phyloP scores from a whole-genome alignment of 1,140 invertebrate species.

The Lordiphosa stackelbergi region DNA sequence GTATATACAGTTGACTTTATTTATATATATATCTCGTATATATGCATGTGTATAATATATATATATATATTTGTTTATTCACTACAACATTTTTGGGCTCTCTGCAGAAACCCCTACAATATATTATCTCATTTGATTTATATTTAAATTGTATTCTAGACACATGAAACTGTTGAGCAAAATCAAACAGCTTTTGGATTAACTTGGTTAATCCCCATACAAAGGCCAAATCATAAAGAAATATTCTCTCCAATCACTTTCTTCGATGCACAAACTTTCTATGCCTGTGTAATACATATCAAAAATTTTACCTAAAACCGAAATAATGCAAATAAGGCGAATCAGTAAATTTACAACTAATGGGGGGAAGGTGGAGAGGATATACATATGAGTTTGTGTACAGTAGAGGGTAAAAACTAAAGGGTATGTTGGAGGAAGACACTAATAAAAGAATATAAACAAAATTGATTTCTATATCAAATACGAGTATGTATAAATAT shows the following conservation, averaged over 20 bases:
- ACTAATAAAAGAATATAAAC: slow-evolving; percentile 25
- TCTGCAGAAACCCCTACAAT: slow-evolving; percentile 23
- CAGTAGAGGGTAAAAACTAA: slow-evolving; percentile 3
- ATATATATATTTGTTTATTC: slow-evolving; percentile 38
- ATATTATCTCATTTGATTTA: slow-evolving; percentile 30
- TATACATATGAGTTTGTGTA: slow-evolving; percentile 15
- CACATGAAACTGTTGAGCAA: slow-evolving; percentile 58
- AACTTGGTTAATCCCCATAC: slow-evolving; percentile 64
- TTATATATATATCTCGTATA: slow-evolving; percentile 35
- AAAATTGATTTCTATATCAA: slow-evolving; percentile 44
- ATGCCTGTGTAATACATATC: slow-evolving; percentile 20
- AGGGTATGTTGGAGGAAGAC: slow-evolving; percentile 27
- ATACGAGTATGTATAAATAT: slow-evolving; percentile 48
- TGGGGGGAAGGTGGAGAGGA: slow-evolving; percentile 8
- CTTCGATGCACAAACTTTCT: slow-evolving; percentile 48
- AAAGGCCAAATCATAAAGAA: slow-evolving; percentile 69
- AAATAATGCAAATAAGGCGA: slow-evolving; percentile 57
- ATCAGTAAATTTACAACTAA: slow-evolving; percentile 36
- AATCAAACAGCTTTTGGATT: slow-evolving; percentile 65
- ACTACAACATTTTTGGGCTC: slow-evolving; percentile 42
- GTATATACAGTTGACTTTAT: slow-evolving; percentile 72
- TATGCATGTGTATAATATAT: slow-evolving; percentile 35
- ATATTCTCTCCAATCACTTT: slow-evolving; percentile 12
- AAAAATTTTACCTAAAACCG: slow-evolving; percentile 42
- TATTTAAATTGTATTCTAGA: slow-evolving; percentile 45